Evolutionary conservation across 2,113 vertebrate genomes (phyloP), one percentile per base, ranked within the genome.

Genomic region (Antidorcas marsupialis): DNA sequence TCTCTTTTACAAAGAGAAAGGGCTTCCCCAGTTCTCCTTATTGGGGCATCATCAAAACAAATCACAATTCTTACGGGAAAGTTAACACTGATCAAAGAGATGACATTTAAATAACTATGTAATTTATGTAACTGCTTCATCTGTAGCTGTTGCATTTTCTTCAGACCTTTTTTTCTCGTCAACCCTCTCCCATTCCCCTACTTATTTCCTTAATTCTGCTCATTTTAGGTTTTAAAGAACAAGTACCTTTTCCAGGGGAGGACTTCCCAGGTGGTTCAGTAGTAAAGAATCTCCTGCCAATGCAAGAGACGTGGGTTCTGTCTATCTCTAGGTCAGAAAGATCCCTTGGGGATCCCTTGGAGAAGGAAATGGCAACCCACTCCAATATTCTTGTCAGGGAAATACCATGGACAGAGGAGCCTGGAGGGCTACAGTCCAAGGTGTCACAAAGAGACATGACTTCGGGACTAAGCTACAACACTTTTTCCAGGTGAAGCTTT

Each of bases 101-200:
- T 88, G 43, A n/a, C 57, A 27, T 71, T 92, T 83, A 53, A 71
- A 36, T 91, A 52, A 43, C 59, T 76, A 2, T 85, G 15, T 84
- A 45, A 87, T 81, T 91, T 81, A 2, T 82, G 25, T 79, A 59
- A 88, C 76, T 91, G 39, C 86, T 85, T 87, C 43, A 67, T 33
- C 59, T 62, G 28, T 50, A 64, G 60, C 62, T 78, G 62, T 62
- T 91, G 13, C 33, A 83, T 85, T 95, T 87, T 97, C 91, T 85
- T 82, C 25, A 94, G 21, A 85, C 47, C 27, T 64, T 11, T 88
- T 60, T 55, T 39, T 50, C 19, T 89, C 87, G 59, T 23, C 12
- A 47, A 0, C 43, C 12, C 39, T 55, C 50, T 17, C 16, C 50
- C 39, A 19, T 89, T 6, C 39, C 11, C 0, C 11, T 0, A 0